These are phyloP conservation scores for Aleiodes sp. DNA, from an alignment of 1,140 invertebrate species.

Conservation along the genomic window DNA sequence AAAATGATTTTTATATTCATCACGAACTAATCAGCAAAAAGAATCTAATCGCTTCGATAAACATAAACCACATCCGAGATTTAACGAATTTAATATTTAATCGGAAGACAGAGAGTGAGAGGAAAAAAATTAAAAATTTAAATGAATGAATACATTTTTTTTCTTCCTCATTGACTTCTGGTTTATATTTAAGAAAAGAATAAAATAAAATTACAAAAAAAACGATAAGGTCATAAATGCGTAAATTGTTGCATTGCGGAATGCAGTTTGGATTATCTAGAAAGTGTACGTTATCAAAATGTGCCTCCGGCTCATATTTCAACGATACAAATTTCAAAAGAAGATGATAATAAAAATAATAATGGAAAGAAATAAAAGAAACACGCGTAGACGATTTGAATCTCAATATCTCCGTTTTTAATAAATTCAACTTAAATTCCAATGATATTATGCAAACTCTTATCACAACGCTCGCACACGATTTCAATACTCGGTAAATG, in stretches of 20 bases:
- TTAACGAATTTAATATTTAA: too few relatives aligned
- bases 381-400: background rate
- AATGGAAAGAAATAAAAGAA: background rate
- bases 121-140: too few relatives aligned
- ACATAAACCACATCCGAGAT: too few relatives aligned
- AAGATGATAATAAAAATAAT: background rate
- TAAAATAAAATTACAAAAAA: background rate
- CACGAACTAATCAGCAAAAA: too few relatives aligned
- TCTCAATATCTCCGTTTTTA: background rate
- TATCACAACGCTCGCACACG: background rate
- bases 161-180: too few relatives aligned
- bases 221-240: background rate
- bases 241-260: background rate
- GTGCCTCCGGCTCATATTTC: background rate
- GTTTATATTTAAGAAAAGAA: too few relatives aligned
- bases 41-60: too few relatives aligned
- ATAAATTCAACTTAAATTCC: background rate
- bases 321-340: background rate
- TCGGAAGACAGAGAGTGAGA: too few relatives aligned
- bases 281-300: slow-evolving; percentile 1
- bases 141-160: too few relatives aligned
- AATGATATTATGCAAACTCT: slow-evolving; percentile 7
- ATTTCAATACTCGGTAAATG: too few relatives aligned
- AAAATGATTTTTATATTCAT: too few relatives aligned
- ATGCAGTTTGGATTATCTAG: slow-evolving; percentile 2